Evolutionary conservation across 2,888 invertebrate genomes (phyloP).

Genomic region (Andrena praecox): DNA sequence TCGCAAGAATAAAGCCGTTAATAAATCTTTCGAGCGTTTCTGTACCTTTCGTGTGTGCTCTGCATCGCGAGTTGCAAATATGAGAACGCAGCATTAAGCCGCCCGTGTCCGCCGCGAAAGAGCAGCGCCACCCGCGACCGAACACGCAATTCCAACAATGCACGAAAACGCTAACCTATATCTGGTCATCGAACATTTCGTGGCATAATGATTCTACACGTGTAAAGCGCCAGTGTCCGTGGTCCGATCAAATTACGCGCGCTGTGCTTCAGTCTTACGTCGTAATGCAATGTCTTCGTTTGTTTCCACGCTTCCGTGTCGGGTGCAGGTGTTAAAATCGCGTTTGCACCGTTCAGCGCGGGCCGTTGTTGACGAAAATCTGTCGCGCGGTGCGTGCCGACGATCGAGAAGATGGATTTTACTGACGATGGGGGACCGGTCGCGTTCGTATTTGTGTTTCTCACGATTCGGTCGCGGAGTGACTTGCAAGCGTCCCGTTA

Average conservation of each 20-base stretch:
- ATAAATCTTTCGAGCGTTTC: too few relatives aligned
- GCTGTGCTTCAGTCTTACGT: background rate
- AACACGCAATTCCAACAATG: background rate
- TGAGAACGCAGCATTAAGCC: background rate
- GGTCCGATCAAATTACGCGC: background rate
- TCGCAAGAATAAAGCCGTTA: too few relatives aligned
- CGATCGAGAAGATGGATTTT: constrained; percentile 6
- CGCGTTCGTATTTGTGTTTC: constrained; percentile 81
- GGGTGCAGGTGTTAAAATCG: background rate
- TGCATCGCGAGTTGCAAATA: background rate
- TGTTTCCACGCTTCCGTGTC: background rate
- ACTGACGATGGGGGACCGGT: constrained; percentile 23
- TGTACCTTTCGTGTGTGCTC: too few relatives aligned
- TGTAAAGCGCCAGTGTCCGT: background rate
- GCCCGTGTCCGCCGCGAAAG: too few relatives aligned
- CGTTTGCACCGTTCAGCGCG: background rate
- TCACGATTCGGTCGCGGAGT: constrained; percentile 83
- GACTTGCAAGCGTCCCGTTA: constrained; percentile 81
- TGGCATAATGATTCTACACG: background rate
- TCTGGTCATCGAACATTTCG: background rate
- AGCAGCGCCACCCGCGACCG: background rate
- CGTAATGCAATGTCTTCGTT: background rate
- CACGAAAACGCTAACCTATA: background rate
- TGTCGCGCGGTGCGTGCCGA: background rate
- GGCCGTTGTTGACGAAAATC: background rate